A percentile compares a stretch with the other conserved stretches of the same genome.
phyloP scores from a whole-genome alignment of 2,888 invertebrate genomes.

The Helleia helle region DNA sequence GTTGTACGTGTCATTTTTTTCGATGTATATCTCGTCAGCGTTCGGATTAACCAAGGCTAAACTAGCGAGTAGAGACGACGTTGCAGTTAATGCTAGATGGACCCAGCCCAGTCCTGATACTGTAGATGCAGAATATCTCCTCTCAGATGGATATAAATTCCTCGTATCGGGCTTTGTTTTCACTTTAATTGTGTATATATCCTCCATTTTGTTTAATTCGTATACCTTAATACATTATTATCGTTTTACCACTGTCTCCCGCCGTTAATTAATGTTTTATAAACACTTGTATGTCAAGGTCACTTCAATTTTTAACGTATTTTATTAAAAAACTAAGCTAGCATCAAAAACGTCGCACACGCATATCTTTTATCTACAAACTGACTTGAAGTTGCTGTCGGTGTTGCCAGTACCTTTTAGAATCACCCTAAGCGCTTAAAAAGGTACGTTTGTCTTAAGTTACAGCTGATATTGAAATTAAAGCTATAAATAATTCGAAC shows the following conservation, averaged over 20 bases:
- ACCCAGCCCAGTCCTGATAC: slow-evolving; percentile 78
- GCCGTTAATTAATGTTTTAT: slow-evolving; percentile 12
- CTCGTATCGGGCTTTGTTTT: slow-evolving; percentile 75
- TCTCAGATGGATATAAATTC: slow-evolving; percentile 76
- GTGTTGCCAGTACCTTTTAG: slow-evolving; percentile 10
- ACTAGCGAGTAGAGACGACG: slow-evolving; percentile 72
- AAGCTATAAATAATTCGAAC: too few species aligned
- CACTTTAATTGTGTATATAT: slow-evolving; percentile 79
- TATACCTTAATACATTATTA: slow-evolving; percentile 18
- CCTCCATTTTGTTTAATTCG: slow-evolving; percentile 70
- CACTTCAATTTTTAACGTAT: slow-evolving; percentile 22
- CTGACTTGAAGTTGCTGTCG: slow-evolving; percentile 26
- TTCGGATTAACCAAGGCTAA: slow-evolving; percentile 59
- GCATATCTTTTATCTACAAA: slow-evolving; percentile 23
- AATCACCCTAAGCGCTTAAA: neutral
- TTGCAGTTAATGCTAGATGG: slow-evolving; percentile 74
- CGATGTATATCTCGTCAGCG: slow-evolving; percentile 19
- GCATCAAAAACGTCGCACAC: slow-evolving; percentile 22
- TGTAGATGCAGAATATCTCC: slow-evolving; percentile 79
- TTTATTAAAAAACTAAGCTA: slow-evolving; percentile 16
- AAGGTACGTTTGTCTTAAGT: too few species aligned
- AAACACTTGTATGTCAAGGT: slow-evolving; percentile 19
- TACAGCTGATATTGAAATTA: too few species aligned
- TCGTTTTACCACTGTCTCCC: neutral
- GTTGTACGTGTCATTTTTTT: slow-evolving; percentile 15